A percentile compares a stretch with the other conserved stretches of the same genome.
phyloP scores from a whole-genome alignment of 2,113 vertebrate genomes.

The Eubucco bourcierii region DNA sequence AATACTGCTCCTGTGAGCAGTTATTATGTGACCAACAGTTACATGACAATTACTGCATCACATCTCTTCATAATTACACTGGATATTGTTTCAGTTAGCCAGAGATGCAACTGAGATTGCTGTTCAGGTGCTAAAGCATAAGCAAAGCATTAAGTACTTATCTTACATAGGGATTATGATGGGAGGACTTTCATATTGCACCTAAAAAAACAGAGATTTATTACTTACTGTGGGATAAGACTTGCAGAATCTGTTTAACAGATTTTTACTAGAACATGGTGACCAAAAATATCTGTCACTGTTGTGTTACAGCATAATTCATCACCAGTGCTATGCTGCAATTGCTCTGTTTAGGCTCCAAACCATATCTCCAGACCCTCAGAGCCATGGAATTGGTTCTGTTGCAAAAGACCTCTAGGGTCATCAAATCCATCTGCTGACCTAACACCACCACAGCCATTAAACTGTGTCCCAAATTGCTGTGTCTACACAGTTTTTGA shows the following conservation, averaged over 20 bases:
- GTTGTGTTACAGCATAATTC: not conserved
- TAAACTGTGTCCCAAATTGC: too few relatives aligned
- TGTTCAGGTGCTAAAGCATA: not conserved
- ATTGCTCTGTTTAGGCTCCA: not conserved
- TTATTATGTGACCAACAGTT: not conserved
- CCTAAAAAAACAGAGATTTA: not conserved
- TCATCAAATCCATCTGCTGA: too few relatives aligned
- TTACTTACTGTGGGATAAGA: not conserved
- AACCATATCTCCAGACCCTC: not conserved
- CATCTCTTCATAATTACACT: not conserved
- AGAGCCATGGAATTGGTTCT: too few relatives aligned
- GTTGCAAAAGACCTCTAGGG: too few relatives aligned
- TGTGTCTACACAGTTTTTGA: too few relatives aligned
- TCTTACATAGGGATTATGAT: not conserved
- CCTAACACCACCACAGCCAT: too few relatives aligned
- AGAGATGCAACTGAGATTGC: not conserved
- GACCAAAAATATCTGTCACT: not conserved
- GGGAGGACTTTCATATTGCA: not conserved
- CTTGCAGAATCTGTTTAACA: not conserved
- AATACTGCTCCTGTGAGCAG: not conserved
- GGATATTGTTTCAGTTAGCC: not conserved
- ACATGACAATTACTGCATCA: not conserved
- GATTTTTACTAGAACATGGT: not conserved
- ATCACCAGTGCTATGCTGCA: not conserved
- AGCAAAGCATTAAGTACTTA: not conserved